These are phyloP conservation scores for Parapsyche elsis DNA, from an alignment of 1,140 invertebrate genomes.

Conservation along the genomic window DNA sequence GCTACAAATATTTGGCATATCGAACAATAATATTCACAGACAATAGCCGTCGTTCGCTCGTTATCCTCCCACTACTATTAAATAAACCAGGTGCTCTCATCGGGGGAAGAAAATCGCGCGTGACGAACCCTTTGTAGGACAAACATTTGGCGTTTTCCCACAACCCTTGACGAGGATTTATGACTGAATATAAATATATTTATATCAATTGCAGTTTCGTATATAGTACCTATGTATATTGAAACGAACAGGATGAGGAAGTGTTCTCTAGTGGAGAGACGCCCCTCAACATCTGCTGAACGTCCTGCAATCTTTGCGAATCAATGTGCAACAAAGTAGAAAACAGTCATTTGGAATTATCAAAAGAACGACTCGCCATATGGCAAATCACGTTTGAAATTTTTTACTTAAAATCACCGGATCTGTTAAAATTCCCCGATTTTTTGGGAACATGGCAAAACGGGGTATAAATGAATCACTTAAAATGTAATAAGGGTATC, in stretches of 20 bases:
- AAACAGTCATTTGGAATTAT: too few relatives aligned
- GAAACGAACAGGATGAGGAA: not conserved
- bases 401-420: too few relatives aligned
- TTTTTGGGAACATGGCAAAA: not conserved
- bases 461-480: not conserved
- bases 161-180: not conserved
- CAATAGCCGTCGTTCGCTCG: not conserved
- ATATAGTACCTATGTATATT: not conserved
- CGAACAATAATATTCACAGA: too few relatives aligned
- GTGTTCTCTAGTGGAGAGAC: conserved; percentile 4
- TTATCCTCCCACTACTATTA: not conserved
- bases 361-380: too few relatives aligned
- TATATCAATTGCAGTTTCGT: not conserved
- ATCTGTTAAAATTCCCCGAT: not conserved
- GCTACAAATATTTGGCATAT: not conserved
- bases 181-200: too few relatives aligned
- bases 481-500: conserved; percentile 12
- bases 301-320: too few relatives aligned
- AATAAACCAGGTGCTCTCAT: not conserved
- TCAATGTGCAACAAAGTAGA: too few relatives aligned
- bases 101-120: not conserved
- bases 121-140: not conserved
- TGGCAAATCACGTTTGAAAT: too few relatives aligned
- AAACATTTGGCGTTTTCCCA: not conserved
- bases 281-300: conserved; percentile 7